Conservation (phyloP, 2,113 vertebrate genomes). For the Danionella cerebrum region DNA sequence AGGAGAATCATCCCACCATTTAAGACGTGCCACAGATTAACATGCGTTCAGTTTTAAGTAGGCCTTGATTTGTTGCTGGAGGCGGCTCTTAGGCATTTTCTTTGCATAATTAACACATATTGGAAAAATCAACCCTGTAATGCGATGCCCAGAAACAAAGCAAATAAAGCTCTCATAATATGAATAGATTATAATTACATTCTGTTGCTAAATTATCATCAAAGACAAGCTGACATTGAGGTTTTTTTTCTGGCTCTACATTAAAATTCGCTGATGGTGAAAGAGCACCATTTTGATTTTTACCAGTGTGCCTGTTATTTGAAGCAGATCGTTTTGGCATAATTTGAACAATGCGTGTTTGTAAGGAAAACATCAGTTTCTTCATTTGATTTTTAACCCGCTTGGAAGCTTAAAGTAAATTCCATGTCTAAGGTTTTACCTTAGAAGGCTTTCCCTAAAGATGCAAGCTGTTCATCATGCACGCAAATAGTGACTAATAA, state of each 20-base stretch:
- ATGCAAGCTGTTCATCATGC: slow-evolving; percentile 3
- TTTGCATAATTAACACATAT: slow-evolving; percentile 49
- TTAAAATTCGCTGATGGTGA: background rate
- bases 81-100: slow-evolving; percentile 43
- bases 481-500: slow-evolving; percentile 33
- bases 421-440: too few species aligned
- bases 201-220: slow-evolving; percentile 19
- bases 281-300: background rate
- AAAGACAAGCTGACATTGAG: slow-evolving; percentile 2
- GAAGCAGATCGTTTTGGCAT: background rate
- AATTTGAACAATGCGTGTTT: background rate
- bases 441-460: too few species aligned
- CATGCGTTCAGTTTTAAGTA: slow-evolving; percentile 48
- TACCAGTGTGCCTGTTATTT: background rate
- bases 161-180: slow-evolving; percentile 40
- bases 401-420: background rate
- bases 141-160: slow-evolving; percentile 37
- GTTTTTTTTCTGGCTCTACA: slow-evolving; percentile 1
- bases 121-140: slow-evolving; percentile 37
- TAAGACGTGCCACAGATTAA: slow-evolving; percentile 44
- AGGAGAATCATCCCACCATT: slow-evolving; percentile 26
- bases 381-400: background rate
- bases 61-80: slow-evolving; percentile 38
- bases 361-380: background rate
- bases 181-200: slow-evolving; percentile 50